These are phyloP conservation scores for Sitta europaea DNA, from an alignment of 2,113 vertebrate genomes.

Conservation along the genomic window DNA sequence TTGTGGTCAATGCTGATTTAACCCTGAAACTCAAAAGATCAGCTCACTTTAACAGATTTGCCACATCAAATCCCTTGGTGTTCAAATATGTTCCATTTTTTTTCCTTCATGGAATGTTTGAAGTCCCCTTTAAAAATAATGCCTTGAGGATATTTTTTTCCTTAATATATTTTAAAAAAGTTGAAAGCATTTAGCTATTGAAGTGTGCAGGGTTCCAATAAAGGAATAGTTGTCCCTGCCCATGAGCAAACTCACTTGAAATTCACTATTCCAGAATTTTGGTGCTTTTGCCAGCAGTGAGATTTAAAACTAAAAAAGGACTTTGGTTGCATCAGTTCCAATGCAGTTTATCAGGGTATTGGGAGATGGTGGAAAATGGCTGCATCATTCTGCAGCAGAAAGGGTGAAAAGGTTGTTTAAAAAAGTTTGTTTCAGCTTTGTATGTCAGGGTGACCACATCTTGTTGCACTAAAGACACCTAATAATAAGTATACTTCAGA, in stretches of 20 bases:
- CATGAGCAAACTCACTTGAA: conserved; percentile 32
- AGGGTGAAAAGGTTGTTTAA: not conserved
- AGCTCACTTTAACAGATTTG: conserved; percentile 54
- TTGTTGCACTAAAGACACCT: conserved; percentile 19
- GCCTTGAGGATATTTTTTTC: conserved; percentile 76
- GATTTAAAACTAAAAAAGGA: conserved; percentile 26
- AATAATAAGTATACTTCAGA: conserved; percentile 46
- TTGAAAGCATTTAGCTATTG: conserved; percentile 74
- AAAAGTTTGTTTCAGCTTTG: not conserved
- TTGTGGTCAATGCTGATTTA: conserved; percentile 41
- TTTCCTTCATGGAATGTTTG: conserved; percentile 57
- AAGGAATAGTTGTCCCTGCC: conserved; percentile 63
- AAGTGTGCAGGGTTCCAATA: conserved; percentile 67
- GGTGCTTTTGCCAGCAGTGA: not conserved
- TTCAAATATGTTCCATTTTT: conserved; percentile 62
- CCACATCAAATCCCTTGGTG: conserved; percentile 54
- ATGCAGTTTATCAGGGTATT: not conserved
- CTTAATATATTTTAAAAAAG: conserved; percentile 75
- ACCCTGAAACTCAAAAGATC: conserved; percentile 50
- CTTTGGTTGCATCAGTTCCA: not conserved
- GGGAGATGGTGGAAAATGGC: not conserved
- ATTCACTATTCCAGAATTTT: conserved; percentile 14
- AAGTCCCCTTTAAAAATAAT: conserved; percentile 77
- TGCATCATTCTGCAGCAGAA: conserved; percentile 10
- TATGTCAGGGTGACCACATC: conserved; percentile 23